Base-by-base conservation (phyloP, 2,888 invertebrate species). In the Sphecodes monilicornis region DNA sequence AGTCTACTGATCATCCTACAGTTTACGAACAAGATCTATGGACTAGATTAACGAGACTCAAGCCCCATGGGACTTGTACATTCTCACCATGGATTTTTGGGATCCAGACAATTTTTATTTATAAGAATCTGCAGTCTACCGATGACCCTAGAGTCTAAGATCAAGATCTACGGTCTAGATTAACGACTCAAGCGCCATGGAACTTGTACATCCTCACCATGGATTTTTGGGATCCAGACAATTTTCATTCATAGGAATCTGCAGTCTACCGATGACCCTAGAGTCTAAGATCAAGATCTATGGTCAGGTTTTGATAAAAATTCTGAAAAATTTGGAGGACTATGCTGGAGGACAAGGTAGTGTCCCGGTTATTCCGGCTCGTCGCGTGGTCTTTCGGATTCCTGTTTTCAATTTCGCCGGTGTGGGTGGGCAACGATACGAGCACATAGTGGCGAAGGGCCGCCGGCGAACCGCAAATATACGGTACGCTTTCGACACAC, bases 341-440 rank as follows among this genome's bases (percentile, higher is more conserved):
- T n/a, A 11, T 26, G 57, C 4, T 3, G 57, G 39, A 39, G 39
- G 39, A 8, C 8, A 29, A 60, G 60, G 60, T 16, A 29, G 60
- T 60, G 60, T 26, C 60, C 60, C 86, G 85, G 76, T 88, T 87
- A 83, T 85, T 88, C 84, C 87, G 36, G 60, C 76, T 85, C 70
- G 75, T 83, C 86, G 74, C 81, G 84, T 83, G 84, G 85, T 88
- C 88, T 89, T 89, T 88, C 80, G 68, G 86, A 83, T 83, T 80
- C 77, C 86, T 85, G 89, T 89, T 91, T 91, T 86, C 90, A 91
- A 89, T 91, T 89, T 90, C 90, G 36, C 89, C 86, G 85, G 87
- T 86, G 66, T 80, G 39, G 78, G 81, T 82, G 80, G 80, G 80
- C 84, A 84, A 88, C 86, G 86, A 82, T 82, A 82, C 88, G 29